phyloP scores from a whole-genome alignment of 1,140 invertebrate species.

The Zaprionus taronus region DNA sequence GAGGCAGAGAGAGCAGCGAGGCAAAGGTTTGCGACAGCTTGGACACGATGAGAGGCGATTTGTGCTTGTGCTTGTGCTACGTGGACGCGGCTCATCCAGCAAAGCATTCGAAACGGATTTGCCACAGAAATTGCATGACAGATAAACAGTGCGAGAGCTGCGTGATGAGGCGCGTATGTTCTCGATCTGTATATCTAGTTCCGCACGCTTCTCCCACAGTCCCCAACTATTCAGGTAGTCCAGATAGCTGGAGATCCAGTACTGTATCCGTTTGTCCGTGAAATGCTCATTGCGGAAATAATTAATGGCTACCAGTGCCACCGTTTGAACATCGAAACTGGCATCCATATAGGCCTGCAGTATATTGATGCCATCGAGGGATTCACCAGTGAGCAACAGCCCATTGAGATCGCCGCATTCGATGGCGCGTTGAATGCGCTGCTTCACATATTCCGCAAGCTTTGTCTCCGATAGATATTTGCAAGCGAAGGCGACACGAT shows the following conservation, averaged over 20 bases:
- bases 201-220: slow-evolving; percentile 91
- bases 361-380: slow-evolving; percentile 90
- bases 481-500: slow-evolving; percentile 97
- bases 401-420: slow-evolving; percentile 93
- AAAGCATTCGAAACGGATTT: slow-evolving; percentile 94
- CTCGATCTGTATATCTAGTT: slow-evolving; percentile 86
- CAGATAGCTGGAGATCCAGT: slow-evolving; percentile 91
- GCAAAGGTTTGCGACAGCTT: slow-evolving; percentile 96
- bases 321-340: slow-evolving; percentile 97
- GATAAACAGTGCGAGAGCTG: slow-evolving; percentile 91
- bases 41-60: slow-evolving; percentile 93
- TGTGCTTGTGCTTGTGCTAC: slow-evolving; percentile 86
- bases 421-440: slow-evolving; percentile 89
- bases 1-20: slow-evolving; percentile 95
- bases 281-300: slow-evolving; percentile 89
- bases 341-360: slow-evolving; percentile 95
- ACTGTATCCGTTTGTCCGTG: slow-evolving; percentile 87
- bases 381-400: slow-evolving; percentile 93
- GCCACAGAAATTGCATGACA: slow-evolving; percentile 97
- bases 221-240: slow-evolving; percentile 90
- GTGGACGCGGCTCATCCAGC: slow-evolving; percentile 87
- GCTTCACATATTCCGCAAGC: slow-evolving; percentile 91
- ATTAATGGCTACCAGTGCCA: slow-evolving; percentile 91
- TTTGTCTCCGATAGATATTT: slow-evolving; percentile 93
- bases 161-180: slow-evolving; percentile 82